Evolutionary conservation across 2,888 invertebrate species (phyloP).

Genomic region (Lamproptera curius): DNA sequence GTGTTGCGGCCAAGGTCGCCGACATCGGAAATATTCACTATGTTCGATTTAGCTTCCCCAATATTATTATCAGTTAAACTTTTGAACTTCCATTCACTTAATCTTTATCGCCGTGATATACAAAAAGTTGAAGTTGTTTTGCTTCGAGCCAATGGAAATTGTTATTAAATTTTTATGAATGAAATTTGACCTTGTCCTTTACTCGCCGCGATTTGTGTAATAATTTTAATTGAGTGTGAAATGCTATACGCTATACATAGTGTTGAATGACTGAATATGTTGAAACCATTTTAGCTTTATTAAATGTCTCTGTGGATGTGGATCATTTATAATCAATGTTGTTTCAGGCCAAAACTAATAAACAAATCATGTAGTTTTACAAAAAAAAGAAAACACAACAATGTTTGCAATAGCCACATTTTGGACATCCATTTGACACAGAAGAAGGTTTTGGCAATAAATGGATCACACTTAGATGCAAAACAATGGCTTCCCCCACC

Average conservation of each 20-base stretch:
- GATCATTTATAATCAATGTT: slow-evolving; percentile 26
- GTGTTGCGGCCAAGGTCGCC: slow-evolving; percentile 16
- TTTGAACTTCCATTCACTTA: slow-evolving; percentile 16
- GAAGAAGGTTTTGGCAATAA: slow-evolving; percentile 43
- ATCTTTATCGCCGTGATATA: slow-evolving; percentile 13
- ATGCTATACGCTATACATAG: no score
- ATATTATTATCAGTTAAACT: slow-evolving; percentile 13
- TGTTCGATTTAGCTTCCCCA: slow-evolving; percentile 6
- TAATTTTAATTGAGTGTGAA: slow-evolving; percentile 2
- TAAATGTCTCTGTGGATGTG: no score
- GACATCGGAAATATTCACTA: slow-evolving; percentile 10
- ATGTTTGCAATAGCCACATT: slow-evolving; percentile 55
- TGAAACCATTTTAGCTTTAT: no score
- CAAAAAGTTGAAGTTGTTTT: slow-evolving; percentile 8
- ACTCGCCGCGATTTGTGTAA: slow-evolving; percentile 14
- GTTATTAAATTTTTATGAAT: slow-evolving; percentile 16
- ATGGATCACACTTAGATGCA: slow-evolving; percentile 60
- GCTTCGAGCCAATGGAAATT: slow-evolving; percentile 10
- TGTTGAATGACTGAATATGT: no score
- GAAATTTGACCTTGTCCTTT: slow-evolving; percentile 22
- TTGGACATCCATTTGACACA: slow-evolving; percentile 48
- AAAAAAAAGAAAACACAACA: slow-evolving; percentile 35
- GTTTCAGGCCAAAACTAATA: slow-evolving; percentile 44
- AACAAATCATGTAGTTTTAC: slow-evolving; percentile 59
- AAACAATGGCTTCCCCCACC: slow-evolving; percentile 46